These are phyloP conservation scores for Leucoptera coffeella DNA, from an alignment of 2,888 invertebrate genomes.

Conservation along the genomic window DNA sequence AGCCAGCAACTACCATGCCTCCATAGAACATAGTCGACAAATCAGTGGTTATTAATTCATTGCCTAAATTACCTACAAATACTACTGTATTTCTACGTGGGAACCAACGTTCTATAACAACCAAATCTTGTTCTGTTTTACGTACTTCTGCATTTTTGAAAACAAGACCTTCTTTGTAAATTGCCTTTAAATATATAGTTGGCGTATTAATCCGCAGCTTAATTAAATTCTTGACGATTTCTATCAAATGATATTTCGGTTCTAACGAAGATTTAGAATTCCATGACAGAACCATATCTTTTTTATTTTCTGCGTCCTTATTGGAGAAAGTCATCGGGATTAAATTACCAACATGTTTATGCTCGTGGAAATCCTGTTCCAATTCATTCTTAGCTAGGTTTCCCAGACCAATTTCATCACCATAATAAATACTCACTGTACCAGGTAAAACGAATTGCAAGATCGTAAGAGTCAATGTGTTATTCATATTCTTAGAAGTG, in stretches of 20 bases:
- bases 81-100: slow-evolving; percentile 73
- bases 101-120: slow-evolving; percentile 71
- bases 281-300: slow-evolving; percentile 56
- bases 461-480: slow-evolving; percentile 62
- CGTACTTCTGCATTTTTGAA: slow-evolving; percentile 64
- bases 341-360: slow-evolving; percentile 60
- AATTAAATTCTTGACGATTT: slow-evolving; percentile 54
- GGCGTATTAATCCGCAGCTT: slow-evolving; percentile 57
- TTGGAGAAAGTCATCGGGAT: slow-evolving; percentile 63
- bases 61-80: slow-evolving; percentile 67
- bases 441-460: slow-evolving; percentile 80
- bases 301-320: slow-evolving; percentile 17
- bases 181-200: slow-evolving; percentile 66
- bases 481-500: slow-evolving; percentile 52
- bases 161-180: slow-evolving; percentile 58
- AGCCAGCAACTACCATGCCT: slow-evolving; percentile 47
- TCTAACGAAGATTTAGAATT: slow-evolving; percentile 48
- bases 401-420: slow-evolving; percentile 78
- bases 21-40: slow-evolving; percentile 72
- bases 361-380: slow-evolving; percentile 51
- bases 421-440: slow-evolving; percentile 83
- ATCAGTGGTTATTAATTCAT: slow-evolving; percentile 56
- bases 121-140: slow-evolving; percentile 56
- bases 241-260: slow-evolving; percentile 42
- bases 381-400: slow-evolving; percentile 44